Conservation (phyloP, 2,113 vertebrate species). For the Brachyhypopomus occidentalis region DNA sequence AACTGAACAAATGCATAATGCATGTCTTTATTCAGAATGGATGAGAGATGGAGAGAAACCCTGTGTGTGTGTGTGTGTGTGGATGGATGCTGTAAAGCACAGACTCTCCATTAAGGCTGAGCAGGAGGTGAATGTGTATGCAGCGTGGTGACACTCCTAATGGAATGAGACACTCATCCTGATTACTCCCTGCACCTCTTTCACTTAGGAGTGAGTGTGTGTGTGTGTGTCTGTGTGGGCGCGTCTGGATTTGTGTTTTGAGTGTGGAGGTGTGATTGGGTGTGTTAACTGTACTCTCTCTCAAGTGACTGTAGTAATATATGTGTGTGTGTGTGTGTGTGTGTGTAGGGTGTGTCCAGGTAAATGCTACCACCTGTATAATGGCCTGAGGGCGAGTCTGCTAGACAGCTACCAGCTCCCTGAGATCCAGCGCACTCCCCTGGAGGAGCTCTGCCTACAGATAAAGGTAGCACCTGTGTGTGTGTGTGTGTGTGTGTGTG, state of each 20-base stretch:
- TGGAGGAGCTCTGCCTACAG: constrained; percentile 96
- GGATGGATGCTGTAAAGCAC: neutral
- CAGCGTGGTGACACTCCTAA: neutral
- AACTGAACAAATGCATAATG: constrained; percentile 8
- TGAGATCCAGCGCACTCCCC: constrained; percentile 92
- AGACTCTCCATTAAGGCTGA: constrained; percentile 16
- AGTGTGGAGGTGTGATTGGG: constrained; percentile 25
- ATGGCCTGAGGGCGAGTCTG: constrained; percentile 87
- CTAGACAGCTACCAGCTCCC: constrained; percentile 94
- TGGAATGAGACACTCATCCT: neutral
- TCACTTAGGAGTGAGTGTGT: constrained; percentile 9
- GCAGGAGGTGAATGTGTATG: neutral
- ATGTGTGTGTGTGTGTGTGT: constrained; percentile 11
- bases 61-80: neutral
- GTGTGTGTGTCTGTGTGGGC: constrained; percentile 20
- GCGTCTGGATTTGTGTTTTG: neutral
- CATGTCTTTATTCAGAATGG: constrained; percentile 1
- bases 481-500: neutral
- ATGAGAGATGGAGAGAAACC: neutral
- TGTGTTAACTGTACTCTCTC: constrained; percentile 14
- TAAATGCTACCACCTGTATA: constrained; percentile 96
- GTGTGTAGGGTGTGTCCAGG: constrained; percentile 88
- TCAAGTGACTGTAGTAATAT: neutral
- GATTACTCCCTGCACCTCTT: neutral
- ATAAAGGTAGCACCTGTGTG: constrained; percentile 82